A percentile compares a stretch with the other conserved stretches of the same genome.
These are phyloP conservation scores for Anadara kagoshimensis DNA, from an alignment of 1,140 invertebrate genomes.

Conservation along the genomic window DNA sequence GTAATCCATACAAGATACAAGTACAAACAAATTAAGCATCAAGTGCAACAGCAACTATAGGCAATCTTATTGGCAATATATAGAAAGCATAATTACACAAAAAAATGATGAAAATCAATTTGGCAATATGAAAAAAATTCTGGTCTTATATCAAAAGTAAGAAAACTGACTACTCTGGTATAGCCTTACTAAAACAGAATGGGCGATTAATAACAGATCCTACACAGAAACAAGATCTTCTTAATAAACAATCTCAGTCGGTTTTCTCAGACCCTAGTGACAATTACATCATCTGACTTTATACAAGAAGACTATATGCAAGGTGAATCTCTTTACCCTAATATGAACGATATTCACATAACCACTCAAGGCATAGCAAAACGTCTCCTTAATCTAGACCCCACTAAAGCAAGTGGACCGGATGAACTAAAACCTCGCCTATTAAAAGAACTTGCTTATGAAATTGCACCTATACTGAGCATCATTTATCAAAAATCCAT, in stretches of 20 bases:
- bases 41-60: not conserved
- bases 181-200: conserved; percentile 12
- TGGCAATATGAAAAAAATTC: conserved; percentile 1
- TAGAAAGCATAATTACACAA: conserved; percentile 4
- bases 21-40: conserved; percentile 1
- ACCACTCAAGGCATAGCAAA: not conserved
- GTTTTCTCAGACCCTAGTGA: too few species aligned
- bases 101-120: not conserved
- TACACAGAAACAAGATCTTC: conserved; percentile 4
- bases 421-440: conserved; percentile 5
- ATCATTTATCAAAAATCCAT: conserved; percentile 7
- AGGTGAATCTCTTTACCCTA: not conserved
- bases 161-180: not conserved
- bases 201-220: not conserved
- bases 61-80: conserved; percentile 9
- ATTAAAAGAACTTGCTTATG: conserved; percentile 16
- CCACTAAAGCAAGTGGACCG: conserved; percentile 6
- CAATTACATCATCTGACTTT: not conserved
- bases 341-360: not conserved
- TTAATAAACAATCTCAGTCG: conserved; percentile 11
- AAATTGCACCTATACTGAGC: conserved; percentile 22
- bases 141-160: conserved; percentile 27
- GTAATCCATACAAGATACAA: too few species aligned
- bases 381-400: not conserved
- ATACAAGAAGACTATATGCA: not conserved